phyloP scores from a whole-genome alignment of 2,888 invertebrate species.

The Drosophila merina region DNA sequence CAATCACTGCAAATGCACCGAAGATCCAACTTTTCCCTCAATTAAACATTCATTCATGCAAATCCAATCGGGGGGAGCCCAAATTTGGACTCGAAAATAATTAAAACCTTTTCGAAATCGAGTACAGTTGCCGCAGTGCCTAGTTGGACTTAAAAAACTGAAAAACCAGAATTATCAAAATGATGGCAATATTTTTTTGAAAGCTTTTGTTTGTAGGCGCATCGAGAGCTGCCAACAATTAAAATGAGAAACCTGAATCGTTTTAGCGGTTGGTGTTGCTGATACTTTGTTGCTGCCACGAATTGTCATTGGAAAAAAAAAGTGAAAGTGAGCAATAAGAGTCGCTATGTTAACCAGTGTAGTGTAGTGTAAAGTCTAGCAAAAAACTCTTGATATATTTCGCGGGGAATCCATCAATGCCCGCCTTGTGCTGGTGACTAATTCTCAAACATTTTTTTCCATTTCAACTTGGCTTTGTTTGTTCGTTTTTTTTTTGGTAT shows the following conservation, averaged over 20 bases:
- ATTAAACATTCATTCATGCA: conserved; percentile 13
- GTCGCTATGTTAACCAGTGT: conserved; percentile 15
- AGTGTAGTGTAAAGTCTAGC: conserved; percentile 19
- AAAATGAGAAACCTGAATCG: conserved; percentile 68
- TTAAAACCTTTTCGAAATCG: conserved; percentile 29
- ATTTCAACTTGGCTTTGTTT: not conserved
- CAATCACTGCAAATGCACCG: no score
- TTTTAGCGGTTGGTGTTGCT: conserved; percentile 28
- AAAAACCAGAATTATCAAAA: conserved; percentile 37
- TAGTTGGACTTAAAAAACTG: conserved; percentile 9
- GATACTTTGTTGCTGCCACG: conserved; percentile 46
- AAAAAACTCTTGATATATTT: conserved; percentile 20
- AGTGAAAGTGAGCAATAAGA: conserved; percentile 61
- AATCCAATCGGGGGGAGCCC: not conserved
- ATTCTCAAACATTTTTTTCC: conserved; percentile 55
- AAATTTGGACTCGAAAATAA: conserved; percentile 2
- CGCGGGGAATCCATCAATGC: conserved; percentile 35
- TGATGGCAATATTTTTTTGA: conserved; percentile 14
- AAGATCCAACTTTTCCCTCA: conserved; percentile 11
- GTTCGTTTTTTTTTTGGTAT: not conserved
- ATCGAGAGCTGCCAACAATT: conserved; percentile 52
- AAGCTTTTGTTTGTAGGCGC: conserved; percentile 47
- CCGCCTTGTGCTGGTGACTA: conserved; percentile 46
- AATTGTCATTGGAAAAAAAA: conserved; percentile 70
- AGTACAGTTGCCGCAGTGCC: conserved; percentile 9